Percentiles rank a stretch among this genome's conserved stretches.
These are phyloP conservation scores for Propithecus coquereli DNA, from an alignment of 2,113 vertebrate genomes.

Conservation along the genomic window DNA sequence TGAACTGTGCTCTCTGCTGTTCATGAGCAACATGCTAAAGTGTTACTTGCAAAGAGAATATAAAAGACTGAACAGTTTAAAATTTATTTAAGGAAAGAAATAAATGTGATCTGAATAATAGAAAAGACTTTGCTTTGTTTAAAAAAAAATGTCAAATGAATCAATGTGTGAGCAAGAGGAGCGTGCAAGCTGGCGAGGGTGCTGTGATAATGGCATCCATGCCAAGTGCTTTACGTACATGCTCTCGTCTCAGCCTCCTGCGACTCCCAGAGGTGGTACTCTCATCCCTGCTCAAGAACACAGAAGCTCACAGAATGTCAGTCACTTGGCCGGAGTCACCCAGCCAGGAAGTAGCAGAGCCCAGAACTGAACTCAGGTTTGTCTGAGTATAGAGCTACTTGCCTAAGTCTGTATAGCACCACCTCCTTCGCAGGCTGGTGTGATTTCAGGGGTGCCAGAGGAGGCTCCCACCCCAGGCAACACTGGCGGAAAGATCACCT, in stretches of 20 bases:
- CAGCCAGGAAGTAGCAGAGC: neutral
- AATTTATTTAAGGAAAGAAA: neutral
- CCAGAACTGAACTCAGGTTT: neutral
- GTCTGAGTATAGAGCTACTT: neutral
- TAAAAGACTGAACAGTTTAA: neutral
- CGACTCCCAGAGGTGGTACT: neutral
- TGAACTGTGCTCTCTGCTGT: neutral
- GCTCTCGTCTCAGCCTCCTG: neutral
- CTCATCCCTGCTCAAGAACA: neutral
- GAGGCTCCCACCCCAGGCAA: neutral
- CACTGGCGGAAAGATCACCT: neutral
- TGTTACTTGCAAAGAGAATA: conserved; percentile 27
- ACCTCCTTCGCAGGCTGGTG: neutral
- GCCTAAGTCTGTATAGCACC: neutral
- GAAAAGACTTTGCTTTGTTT: neutral
- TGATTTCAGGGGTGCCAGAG: neutral
- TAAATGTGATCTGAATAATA: conserved; percentile 17
- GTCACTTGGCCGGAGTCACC: neutral
- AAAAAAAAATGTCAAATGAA: neutral
- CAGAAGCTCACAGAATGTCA: neutral
- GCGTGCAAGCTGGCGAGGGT: too few relatives aligned
- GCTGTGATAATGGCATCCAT: neutral
- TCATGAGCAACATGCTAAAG: neutral
- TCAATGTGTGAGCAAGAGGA: accelerated
- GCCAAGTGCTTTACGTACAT: too few relatives aligned